Evolutionary conservation across 1,140 invertebrate species (phyloP).

Genomic region (Drosophila auraria): DNA sequence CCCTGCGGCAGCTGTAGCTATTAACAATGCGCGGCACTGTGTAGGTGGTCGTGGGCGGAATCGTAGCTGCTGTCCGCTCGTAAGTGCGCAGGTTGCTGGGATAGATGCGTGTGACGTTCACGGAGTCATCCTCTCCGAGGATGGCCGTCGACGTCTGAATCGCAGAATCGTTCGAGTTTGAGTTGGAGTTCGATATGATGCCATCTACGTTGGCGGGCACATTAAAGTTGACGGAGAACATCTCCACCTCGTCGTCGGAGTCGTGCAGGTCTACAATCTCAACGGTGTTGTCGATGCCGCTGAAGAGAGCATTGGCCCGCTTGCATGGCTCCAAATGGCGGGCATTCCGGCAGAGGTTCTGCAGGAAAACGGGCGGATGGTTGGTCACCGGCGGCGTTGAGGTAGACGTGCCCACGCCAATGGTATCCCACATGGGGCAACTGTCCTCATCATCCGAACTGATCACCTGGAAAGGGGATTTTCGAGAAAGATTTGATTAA

Average conservation of each 20-base stretch:
- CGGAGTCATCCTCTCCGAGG: constrained; percentile 54
- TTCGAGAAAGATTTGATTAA: neutral
- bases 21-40: constrained; percentile 70
- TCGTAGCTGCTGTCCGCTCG: constrained; percentile 31
- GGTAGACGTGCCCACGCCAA: constrained; percentile 6
- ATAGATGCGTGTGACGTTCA: constrained; percentile 67
- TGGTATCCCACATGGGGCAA: constrained; percentile 28
- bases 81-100: constrained; percentile 69
- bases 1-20: constrained; percentile 65
- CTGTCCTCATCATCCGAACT: constrained; percentile 69
- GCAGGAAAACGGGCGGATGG: constrained; percentile 62
- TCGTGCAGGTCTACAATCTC: constrained; percentile 69
- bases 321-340: constrained; percentile 60
- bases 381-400: constrained; percentile 14
- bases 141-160: constrained; percentile 9
- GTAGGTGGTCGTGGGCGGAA: constrained; percentile 41
- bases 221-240: constrained; percentile 69
- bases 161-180: constrained; percentile 41
- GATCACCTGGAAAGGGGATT: constrained; percentile 41
- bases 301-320: constrained; percentile 63
- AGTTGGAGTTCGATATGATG: constrained; percentile 54
- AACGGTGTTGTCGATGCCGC: constrained; percentile 55
- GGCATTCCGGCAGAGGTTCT: constrained; percentile 62
- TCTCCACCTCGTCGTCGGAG: constrained; percentile 70
- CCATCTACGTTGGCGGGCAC: constrained; percentile 69